Evolutionary conservation across 2,113 vertebrate species (phyloP).

Genomic region (Lepus europaeus): DNA sequence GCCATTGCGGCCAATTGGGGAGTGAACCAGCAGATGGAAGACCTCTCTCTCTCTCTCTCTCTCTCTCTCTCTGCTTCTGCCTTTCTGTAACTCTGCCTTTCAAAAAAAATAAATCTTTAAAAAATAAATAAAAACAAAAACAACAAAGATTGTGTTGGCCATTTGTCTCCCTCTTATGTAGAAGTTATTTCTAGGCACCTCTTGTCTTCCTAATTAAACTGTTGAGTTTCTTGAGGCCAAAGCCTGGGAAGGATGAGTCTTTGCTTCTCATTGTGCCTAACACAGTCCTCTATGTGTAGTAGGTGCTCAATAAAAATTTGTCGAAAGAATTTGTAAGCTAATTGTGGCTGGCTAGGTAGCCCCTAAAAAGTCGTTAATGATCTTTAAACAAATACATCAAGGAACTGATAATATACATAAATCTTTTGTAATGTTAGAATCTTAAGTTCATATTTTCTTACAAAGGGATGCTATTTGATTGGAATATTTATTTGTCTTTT

Average conservation of each 20-base stretch:
- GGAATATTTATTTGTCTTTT: constrained; percentile 59
- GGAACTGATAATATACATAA: neutral
- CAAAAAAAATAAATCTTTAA: no score
- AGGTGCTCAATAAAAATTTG: constrained; percentile 23
- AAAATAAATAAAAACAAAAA: no score
- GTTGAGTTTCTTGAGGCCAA: constrained; percentile 5
- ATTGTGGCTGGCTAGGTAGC: constrained; percentile 37
- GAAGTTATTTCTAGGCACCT: constrained; percentile 5
- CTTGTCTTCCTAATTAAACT: constrained; percentile 5
- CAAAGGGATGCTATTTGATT: neutral
- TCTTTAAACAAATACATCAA: constrained; percentile 50
- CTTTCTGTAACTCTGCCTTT: no score
- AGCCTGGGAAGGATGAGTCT: neutral
- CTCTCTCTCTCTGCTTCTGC: no score
- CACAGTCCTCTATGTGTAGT: neutral
- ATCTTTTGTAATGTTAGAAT: constrained; percentile 41
- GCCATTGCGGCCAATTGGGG: no score
- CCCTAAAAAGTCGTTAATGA: constrained; percentile 43
- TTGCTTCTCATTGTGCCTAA: neutral
- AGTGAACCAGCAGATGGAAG: no score
- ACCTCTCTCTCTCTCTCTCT: no score
- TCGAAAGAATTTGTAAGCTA: constrained; percentile 49
- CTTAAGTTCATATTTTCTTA: constrained; percentile 61
- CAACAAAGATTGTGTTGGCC: neutral
- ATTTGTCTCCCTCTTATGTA: neutral